Evolutionary conservation across 2,888 invertebrate genomes (phyloP).

Genomic region (Xestia xanthographa): DNA sequence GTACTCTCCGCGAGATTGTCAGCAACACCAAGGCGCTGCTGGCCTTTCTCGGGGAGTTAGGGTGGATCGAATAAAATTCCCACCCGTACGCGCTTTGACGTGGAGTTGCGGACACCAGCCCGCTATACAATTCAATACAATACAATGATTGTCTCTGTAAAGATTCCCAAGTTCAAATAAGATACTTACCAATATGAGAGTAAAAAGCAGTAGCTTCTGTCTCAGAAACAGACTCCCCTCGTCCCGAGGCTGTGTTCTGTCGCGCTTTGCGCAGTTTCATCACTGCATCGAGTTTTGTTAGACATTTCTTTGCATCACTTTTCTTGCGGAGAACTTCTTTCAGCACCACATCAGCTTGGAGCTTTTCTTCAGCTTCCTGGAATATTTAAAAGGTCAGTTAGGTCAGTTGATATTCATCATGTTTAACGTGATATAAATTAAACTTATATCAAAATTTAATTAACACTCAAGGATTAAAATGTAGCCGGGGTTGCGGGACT

Average conservation of each 20-base stretch:
- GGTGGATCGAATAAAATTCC: no score
- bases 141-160: no score
- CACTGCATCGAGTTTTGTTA: conserved; percentile 92
- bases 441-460: neutral
- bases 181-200: conserved; percentile 89
- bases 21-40: no score
- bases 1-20: no score
- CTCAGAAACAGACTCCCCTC: conserved; percentile 90
- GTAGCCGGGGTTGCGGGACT: no score
- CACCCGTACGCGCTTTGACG: no score
- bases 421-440: no score
- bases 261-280: conserved; percentile 92
- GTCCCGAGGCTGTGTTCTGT: conserved; percentile 91
- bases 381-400: conserved; percentile 23
- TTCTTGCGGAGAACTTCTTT: conserved; percentile 93
- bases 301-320: conserved; percentile 92
- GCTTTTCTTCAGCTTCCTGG: conserved; percentile 92
- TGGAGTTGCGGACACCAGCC: no score
- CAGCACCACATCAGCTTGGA: conserved; percentile 93
- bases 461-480: neutral
- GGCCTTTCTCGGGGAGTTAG: no score
- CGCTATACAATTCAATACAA: no score
- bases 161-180: neutral
- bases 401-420: no score
- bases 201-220: conserved; percentile 90